These are phyloP conservation scores for Cephus runcator DNA, from an alignment of 2,888 invertebrate genomes.

Conservation along the genomic window DNA sequence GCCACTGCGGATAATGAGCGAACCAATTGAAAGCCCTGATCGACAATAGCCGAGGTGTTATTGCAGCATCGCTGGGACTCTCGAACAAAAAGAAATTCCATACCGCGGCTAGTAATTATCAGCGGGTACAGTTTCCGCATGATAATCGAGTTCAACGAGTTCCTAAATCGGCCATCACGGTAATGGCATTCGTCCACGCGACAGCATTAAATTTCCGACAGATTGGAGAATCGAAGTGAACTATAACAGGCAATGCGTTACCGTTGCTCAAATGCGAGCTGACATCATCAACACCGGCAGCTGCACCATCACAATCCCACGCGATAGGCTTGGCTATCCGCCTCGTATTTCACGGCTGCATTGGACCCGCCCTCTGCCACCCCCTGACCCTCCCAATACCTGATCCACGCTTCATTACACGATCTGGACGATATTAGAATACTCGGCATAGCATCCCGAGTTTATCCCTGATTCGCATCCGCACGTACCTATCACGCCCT, in stretches of 20 bases:
- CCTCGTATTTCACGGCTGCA: background rate
- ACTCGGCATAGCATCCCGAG: conserved; percentile 45
- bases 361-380: background rate
- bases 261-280: background rate
- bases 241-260: background rate
- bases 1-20: background rate
- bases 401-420: conserved; percentile 53
- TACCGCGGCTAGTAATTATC: conserved; percentile 26
- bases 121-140: background rate
- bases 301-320: background rate
- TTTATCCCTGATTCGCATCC: conserved; percentile 35
- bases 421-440: conserved; percentile 55
- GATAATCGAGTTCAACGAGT: background rate
- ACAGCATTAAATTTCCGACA: background rate
- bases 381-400: conserved; percentile 35
- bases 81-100: conserved; percentile 22
- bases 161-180: background rate
- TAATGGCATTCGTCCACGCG: background rate
- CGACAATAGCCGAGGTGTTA: conserved; percentile 5
- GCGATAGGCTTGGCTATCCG: background rate
- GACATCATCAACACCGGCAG: background rate
- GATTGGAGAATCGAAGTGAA: background rate
- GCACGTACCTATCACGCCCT: conserved; percentile 31
- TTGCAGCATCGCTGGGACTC: conserved; percentile 6
- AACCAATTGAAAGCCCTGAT: background rate